Evolutionary conservation across 2,797 vertebrate genomes (phyloP).

Genomic region (Cercopithecus diana): DNA sequence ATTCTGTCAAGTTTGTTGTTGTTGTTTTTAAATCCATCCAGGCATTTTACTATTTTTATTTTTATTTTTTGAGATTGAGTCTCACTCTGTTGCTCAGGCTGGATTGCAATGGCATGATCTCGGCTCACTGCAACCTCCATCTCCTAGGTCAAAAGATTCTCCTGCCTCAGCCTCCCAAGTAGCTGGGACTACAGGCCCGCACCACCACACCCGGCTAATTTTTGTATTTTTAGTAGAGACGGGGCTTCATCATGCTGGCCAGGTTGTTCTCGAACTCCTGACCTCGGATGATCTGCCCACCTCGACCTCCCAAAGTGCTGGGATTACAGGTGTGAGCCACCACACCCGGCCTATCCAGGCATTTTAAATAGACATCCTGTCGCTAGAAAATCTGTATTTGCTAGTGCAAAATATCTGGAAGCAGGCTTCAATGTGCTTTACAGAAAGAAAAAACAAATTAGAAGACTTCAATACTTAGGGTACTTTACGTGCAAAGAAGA

Average conservation of each 20-base stretch:
- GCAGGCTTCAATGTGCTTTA: background rate
- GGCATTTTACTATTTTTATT: background rate
- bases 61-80: background rate
- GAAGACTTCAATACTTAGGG: background rate
- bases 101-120: background rate
- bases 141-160: background rate
- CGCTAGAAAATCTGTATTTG: background rate
- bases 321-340: background rate
- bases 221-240: background rate
- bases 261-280: background rate
- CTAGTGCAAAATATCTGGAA: background rate
- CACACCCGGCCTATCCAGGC: background rate
- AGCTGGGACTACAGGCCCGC: background rate
- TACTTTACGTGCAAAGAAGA: background rate
- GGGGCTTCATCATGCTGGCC: background rate
- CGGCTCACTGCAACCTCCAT: background rate
- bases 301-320: background rate
- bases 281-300: background rate
- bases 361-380: background rate
- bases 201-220: background rate
- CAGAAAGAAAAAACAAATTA: slow-evolving; percentile 15
- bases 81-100: background rate
- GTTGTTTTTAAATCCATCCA: background rate
- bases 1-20: background rate
- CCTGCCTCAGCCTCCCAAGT: background rate